Base-by-base conservation (phyloP, 2,113 vertebrate species). In the Myiozetetes cayanensis region DNA sequence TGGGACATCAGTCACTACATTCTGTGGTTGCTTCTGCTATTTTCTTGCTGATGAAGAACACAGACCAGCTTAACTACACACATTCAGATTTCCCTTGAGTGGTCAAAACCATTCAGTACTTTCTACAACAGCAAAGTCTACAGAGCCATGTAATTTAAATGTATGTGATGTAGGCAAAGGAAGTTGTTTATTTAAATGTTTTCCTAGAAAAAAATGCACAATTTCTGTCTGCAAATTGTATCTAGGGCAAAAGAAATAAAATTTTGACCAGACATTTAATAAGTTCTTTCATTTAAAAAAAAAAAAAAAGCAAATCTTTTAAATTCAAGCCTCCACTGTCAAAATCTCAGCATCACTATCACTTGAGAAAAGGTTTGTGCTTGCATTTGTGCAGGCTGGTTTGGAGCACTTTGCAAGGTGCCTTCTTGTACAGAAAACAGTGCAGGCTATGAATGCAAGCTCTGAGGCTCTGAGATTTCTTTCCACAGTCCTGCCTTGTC, bases 21-120 rank as follows among this genome's bases (percentile, higher is more conserved):
- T 77, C 25, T 49, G 30, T 0, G 0, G 9, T 23, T 49, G 27
- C 39, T 72, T 63, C 47, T 82, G 28, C 7, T 25, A 0, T 52
- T 61, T 35, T 4, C 17, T 65, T 71, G 33, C 31, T 37, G 39
- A 31, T 67, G 68, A 81, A 72, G 19, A 19, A 43, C 44, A 25
- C 22, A 46, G 67, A 35, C 20, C 14, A n/a, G 16, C 14, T 27
- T 33, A 72, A 62, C 0, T 4, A 46, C 30, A 47, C 6, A 27
- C 3, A 1, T 25, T 56, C 39, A 50, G 43, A 23, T 7, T 62
- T 71, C 31, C 17, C 31, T 70, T 19, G 27, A 11, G 23, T 55
- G 9, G 82, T 84, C 23, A 66, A 70, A 56, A 50, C 5, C 19
- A 21, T 41, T 28, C 43, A 67, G 20, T 35, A 19, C 14, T 75